Evolutionary conservation across 2,113 vertebrate species (phyloP).

Genomic region (Diphyllodes magnificus): DNA sequence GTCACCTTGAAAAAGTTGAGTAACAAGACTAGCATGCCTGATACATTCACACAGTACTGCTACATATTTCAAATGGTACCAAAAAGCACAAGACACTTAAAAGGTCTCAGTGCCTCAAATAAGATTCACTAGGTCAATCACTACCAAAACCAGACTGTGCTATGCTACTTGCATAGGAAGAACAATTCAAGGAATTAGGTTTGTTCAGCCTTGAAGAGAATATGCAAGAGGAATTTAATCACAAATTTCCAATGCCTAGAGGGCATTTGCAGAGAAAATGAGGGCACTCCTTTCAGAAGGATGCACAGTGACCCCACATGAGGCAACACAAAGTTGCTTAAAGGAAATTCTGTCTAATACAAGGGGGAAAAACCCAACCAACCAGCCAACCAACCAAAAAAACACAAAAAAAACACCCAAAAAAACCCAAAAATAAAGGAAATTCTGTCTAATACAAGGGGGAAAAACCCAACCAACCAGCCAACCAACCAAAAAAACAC

Average conservation of each 20-base stretch:
- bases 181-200: not conserved
- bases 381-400: not conserved
- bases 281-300: not conserved
- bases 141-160: not conserved
- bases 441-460: not conserved
- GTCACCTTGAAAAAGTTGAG: not conserved
- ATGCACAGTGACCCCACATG: not conserved
- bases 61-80: not conserved
- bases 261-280: not conserved
- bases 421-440: too few relatives aligned
- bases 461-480: not conserved
- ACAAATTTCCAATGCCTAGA: not conserved
- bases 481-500: not conserved
- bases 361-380: not conserved
- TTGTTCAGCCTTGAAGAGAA: not conserved
- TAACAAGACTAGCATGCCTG: not conserved
- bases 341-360: not conserved
- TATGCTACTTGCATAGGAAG: not conserved
- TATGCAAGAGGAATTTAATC: not conserved
- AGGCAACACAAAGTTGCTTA: not conserved
- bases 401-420: not conserved
- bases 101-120: not conserved
- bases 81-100: not conserved
- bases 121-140: not conserved
- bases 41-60: not conserved